A percentile compares a stretch with the other conserved stretches of the same genome.
These are phyloP conservation scores for Vollenhovia emeryi DNA, from an alignment of 1,140 invertebrate species.

Conservation along the genomic window DNA sequence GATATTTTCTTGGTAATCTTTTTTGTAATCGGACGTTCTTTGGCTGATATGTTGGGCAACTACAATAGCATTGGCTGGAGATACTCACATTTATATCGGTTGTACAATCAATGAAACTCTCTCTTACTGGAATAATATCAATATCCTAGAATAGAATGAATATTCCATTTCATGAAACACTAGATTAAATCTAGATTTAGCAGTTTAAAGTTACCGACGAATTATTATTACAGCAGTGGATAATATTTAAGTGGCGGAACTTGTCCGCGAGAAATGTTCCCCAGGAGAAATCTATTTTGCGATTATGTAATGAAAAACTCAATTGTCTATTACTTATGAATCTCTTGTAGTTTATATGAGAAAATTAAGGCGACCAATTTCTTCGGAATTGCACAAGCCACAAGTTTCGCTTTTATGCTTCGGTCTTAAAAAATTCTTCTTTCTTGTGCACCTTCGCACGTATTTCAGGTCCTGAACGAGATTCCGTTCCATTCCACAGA, in stretches of 20 bases:
- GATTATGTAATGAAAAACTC: neutral
- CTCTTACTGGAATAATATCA: conserved; percentile 20
- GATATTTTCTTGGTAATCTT: neutral
- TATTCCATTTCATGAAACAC: conserved; percentile 35
- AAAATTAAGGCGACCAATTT: neutral
- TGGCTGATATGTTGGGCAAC: neutral
- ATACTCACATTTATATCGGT: conserved; percentile 25
- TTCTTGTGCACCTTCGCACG: neutral
- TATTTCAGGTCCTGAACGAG: neutral
- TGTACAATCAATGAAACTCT: conserved; percentile 23
- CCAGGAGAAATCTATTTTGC: neutral
- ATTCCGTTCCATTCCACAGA: neutral
- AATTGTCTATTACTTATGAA: neutral
- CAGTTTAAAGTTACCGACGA: conserved; percentile 11
- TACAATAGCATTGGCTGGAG: neutral
- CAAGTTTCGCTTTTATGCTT: neutral
- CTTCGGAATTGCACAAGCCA: neutral
- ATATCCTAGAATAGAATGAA: conserved; percentile 19
- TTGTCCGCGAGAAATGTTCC: neutral
- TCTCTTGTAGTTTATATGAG: neutral
- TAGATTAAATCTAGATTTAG: conserved; percentile 30
- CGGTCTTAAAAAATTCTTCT: neutral
- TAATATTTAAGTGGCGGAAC: neutral
- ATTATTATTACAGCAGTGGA: conserved; percentile 4
- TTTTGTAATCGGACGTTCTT: neutral